Conservation (phyloP, 2,888 invertebrate species). For the Diarsia mendica region DNA sequence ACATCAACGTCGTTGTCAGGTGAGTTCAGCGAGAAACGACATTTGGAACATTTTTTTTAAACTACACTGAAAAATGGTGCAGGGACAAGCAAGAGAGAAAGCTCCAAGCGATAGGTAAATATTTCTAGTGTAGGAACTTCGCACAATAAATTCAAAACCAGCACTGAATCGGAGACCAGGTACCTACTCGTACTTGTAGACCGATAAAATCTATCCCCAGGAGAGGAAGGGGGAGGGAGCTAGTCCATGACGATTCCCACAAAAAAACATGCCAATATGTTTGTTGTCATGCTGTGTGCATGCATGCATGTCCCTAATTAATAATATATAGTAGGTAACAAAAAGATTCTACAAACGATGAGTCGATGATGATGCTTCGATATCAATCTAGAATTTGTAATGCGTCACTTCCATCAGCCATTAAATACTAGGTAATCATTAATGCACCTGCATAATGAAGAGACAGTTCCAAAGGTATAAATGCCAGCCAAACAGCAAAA, state of each 20-base stretch:
- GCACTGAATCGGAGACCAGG: background rate
- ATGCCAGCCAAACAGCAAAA: slow-evolving; percentile 20
- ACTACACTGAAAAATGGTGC: too few relatives aligned
- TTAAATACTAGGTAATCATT: background rate
- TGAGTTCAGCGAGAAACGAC: slow-evolving; percentile 72
- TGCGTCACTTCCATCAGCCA: background rate
- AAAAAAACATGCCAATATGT: background rate
- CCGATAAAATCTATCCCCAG: background rate
- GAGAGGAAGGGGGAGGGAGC: background rate
- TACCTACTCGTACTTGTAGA: background rate
- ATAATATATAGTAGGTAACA: too few relatives aligned
- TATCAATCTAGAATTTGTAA: slow-evolving; percentile 2
- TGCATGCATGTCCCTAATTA: too few relatives aligned
- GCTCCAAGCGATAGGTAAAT: background rate
- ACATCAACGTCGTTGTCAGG: slow-evolving; percentile 97
- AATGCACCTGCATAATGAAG: slow-evolving; percentile 9
- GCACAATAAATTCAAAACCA: background rate
- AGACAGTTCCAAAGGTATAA: slow-evolving; percentile 7
- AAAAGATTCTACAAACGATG: background rate
- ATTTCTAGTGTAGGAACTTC: background rate
- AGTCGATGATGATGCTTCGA: background rate
- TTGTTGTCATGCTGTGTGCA: too few relatives aligned
- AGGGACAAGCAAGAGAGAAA: background rate
- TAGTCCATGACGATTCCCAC: background rate
- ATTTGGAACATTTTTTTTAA: background rate